These are phyloP conservation scores for Platypus cylindrus DNA, from an alignment of 2,888 invertebrate genomes.

Conservation along the genomic window DNA sequence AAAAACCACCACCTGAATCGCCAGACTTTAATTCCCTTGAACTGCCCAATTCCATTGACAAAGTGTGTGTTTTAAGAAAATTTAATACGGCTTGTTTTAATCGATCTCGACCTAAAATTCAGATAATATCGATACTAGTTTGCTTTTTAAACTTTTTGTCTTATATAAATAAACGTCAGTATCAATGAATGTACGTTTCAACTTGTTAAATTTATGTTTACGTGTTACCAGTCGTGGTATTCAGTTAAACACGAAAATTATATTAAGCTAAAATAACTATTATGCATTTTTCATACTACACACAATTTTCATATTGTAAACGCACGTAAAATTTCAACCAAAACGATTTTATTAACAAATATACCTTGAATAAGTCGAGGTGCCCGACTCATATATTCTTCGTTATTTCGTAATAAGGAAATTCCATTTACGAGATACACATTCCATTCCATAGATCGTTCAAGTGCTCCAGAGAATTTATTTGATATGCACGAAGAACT, in stretches of 20 bases:
- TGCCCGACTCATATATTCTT: no score
- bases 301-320: no score
- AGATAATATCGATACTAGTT: neutral
- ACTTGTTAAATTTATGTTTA: no score
- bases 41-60: slow-evolving; percentile 46
- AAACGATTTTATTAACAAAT: no score
- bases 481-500: slow-evolving; percentile 27
- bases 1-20: slow-evolving; percentile 12
- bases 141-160: slow-evolving; percentile 1
- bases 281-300: no score
- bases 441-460: slow-evolving; percentile 26
- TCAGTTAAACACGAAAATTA: no score
- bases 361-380: no score
- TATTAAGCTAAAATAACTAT: no score
- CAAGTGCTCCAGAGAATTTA: slow-evolving; percentile 27
- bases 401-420: slow-evolving; percentile 23
- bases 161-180: slow-evolving; percentile 3
- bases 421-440: slow-evolving; percentile 30
- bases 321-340: no score
- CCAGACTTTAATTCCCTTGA: slow-evolving; percentile 10
- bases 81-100: slow-evolving; percentile 43
- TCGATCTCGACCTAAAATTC: slow-evolving; percentile 24
- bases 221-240: no score
- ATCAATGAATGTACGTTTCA: no score
- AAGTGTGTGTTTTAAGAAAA: slow-evolving; percentile 50